A percentile compares a stretch with the other conserved stretches of the same genome.
Evolutionary conservation across 1,140 invertebrate species (phyloP).

Genomic region (Drosophila pachea): DNA sequence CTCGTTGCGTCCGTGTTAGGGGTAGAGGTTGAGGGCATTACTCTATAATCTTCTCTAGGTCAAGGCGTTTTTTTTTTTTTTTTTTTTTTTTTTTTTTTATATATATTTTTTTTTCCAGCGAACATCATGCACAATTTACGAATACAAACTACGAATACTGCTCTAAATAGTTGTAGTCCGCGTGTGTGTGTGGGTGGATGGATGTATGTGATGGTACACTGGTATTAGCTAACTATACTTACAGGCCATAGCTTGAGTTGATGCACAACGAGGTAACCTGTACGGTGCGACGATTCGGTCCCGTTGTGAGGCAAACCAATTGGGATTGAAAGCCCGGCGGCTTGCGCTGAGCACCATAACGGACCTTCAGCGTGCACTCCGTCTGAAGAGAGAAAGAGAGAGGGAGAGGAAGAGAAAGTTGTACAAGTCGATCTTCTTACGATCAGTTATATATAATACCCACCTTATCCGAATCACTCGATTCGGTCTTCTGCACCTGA

Average conservation of each 20-base stretch:
- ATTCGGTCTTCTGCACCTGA: conserved; percentile 82
- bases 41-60: conserved; percentile 24
- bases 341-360: conserved; percentile 87
- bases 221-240: conserved; percentile 81
- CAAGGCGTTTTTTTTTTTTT: conserved; percentile 26
- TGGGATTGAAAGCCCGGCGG: conserved; percentile 96
- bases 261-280: conserved; percentile 93
- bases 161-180: conserved; percentile 36
- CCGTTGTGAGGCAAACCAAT: conserved; percentile 93
- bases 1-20: conserved; percentile 5
- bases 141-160: conserved; percentile 49
- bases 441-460: background rate
- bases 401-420: background rate
- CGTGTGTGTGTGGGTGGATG: conserved; percentile 17
- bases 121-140: conserved; percentile 47
- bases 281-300: conserved; percentile 88
- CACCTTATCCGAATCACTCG: conserved; percentile 81
- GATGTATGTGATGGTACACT: background rate
- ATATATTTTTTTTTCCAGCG: conserved; percentile 17
- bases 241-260: conserved; percentile 98
- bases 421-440: background rate
- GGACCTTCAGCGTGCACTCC: conserved; percentile 84
- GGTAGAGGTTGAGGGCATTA: background rate
- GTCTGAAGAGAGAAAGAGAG: conserved; percentile 63
- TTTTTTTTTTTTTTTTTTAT: conserved; percentile 13